These are phyloP conservation scores for Heterotilapia buettikoferi DNA, from an alignment of 2,113 vertebrate genomes.

Conservation along the genomic window DNA sequence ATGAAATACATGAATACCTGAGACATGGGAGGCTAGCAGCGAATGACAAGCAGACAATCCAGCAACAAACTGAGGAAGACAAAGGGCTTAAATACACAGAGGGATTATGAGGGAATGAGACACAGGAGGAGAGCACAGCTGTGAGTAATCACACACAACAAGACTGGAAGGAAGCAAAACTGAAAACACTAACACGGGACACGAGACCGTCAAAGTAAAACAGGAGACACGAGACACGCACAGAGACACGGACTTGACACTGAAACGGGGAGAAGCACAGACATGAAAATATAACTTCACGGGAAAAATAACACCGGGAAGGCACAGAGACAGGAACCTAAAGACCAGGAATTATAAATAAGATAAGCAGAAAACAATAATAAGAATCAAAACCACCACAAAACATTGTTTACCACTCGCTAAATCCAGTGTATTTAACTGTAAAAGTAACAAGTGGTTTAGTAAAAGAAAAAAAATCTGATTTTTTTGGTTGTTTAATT, in stretches of 20 bases:
- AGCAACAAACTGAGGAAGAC: neutral
- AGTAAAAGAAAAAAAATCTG: neutral
- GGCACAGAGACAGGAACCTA: neutral
- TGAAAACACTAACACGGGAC: neutral
- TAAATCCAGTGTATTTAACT: neutral
- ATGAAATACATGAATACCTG: neutral
- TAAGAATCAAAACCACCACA: neutral
- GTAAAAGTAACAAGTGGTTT: neutral
- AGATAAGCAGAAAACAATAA: neutral
- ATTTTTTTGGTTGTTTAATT: neutral
- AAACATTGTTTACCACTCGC: neutral
- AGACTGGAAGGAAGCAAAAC: neutral
- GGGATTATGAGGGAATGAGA: neutral
- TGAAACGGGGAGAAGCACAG: neutral
- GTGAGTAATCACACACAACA: neutral
- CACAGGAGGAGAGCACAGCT: neutral
- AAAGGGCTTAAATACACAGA: neutral
- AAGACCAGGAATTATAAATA: neutral
- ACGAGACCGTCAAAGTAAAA: neutral
- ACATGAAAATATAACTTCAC: neutral
- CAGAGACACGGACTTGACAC: neutral
- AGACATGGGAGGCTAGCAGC: neutral
- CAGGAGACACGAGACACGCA: neutral
- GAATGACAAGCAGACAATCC: neutral
- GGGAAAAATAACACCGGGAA: rapidly evolving